A percentile compares a stretch with the other conserved stretches of the same genome.
These are phyloP conservation scores for Drosophila sechellia DNA, from an alignment of 1,140 invertebrate species.

Conservation along the genomic window DNA sequence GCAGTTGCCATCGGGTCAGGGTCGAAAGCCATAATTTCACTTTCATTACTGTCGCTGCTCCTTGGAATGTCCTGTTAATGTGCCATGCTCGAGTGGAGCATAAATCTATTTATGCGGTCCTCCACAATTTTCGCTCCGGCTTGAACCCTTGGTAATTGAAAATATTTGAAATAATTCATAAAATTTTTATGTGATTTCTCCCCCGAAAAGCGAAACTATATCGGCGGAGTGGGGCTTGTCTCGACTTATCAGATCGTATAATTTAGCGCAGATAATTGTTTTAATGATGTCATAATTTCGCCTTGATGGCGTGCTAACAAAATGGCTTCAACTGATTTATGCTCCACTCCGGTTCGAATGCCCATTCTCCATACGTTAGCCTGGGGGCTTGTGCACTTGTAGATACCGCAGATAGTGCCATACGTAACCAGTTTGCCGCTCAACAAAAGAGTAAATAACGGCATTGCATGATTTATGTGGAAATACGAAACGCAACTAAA, in stretches of 20 bases:
- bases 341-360: constrained; percentile 25
- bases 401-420: constrained; percentile 53
- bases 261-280: constrained; percentile 74
- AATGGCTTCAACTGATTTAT: constrained; percentile 69
- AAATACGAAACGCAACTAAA: constrained; percentile 48
- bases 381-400: constrained; percentile 37
- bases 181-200: constrained; percentile 77
- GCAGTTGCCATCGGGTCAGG: constrained; percentile 58
- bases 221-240: constrained; percentile 23
- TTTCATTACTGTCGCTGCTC: constrained; percentile 59
- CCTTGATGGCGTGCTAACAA: constrained; percentile 56
- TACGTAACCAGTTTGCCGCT: constrained; percentile 65
- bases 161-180: constrained; percentile 83
- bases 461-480: constrained; percentile 74
- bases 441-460: constrained; percentile 61
- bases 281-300: constrained; percentile 79
- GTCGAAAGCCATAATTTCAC: constrained; percentile 67
- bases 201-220: constrained; percentile 57
- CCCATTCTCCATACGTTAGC: constrained; percentile 11
- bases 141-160: constrained; percentile 69
- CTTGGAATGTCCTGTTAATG: constrained; percentile 77
- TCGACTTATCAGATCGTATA: constrained; percentile 59
- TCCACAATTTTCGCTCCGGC: constrained; percentile 1
- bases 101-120: constrained; percentile 77
- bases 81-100: constrained; percentile 73